These are phyloP conservation scores for Allolobophora icterica DNA, from an alignment of 2,888 invertebrate genomes.

Conservation along the genomic window DNA sequence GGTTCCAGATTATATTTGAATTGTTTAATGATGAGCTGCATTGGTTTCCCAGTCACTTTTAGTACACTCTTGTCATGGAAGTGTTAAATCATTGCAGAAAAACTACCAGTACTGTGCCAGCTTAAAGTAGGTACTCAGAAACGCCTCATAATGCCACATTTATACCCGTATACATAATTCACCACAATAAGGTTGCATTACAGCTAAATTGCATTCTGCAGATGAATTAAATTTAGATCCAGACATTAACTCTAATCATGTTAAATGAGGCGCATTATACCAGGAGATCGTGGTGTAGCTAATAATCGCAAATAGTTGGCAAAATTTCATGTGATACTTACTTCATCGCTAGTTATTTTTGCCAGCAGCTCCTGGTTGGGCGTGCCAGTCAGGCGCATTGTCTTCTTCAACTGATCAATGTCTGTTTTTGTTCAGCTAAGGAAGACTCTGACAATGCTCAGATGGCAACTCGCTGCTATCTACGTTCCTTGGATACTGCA, in stretches of 20 bases:
- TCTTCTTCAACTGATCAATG: constrained; percentile 72
- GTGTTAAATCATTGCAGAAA: neutral
- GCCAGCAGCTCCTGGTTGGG: constrained; percentile 90
- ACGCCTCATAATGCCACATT: neutral
- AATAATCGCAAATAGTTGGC: neutral
- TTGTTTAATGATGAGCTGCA: too few species aligned
- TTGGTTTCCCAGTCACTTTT: too few species aligned
- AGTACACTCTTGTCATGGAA: too few species aligned
- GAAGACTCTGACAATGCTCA: neutral
- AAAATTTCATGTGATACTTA: constrained; percentile 65
- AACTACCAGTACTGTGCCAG: neutral
- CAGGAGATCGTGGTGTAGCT: neutral
- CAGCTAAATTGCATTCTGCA: neutral
- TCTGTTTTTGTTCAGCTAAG: constrained; percentile 67
- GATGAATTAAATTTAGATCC: neutral
- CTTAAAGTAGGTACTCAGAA: neutral
- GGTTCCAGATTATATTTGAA: too few species aligned
- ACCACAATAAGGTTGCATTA: neutral
- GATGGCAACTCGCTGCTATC: too few species aligned
- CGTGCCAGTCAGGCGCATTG: constrained; percentile 94
- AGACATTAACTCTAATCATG: neutral
- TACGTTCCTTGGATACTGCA: too few species aligned
- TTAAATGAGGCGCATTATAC: neutral
- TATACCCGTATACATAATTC: neutral
- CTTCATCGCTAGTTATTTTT: constrained; percentile 96